Percentiles rank a stretch among this genome's conserved stretches.
These are phyloP conservation scores for Vombatus ursinus DNA, from an alignment of 2,113 vertebrate genomes.

Conservation along the genomic window DNA sequence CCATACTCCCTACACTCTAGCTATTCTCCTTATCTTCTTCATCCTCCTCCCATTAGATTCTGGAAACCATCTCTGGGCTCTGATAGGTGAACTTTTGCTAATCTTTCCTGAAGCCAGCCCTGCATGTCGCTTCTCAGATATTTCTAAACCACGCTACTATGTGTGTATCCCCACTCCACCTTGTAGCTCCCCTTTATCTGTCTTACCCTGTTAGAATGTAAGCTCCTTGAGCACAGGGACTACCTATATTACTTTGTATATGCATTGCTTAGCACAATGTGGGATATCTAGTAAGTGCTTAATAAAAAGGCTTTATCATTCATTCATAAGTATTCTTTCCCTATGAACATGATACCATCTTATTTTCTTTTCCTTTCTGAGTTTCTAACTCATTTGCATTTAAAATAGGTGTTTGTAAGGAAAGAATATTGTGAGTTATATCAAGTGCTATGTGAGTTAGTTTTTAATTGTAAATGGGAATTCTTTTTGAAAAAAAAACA, in stretches of 20 bases:
- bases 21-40: too few relatives aligned
- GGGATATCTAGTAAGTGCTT: neutral
- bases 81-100: neutral
- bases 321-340: neutral
- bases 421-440: neutral
- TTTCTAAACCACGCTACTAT: neutral
- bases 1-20: too few relatives aligned
- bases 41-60: too few relatives aligned
- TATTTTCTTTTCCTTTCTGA: constrained; percentile 26
- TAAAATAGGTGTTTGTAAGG: neutral
- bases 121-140: neutral
- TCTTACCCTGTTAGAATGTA: neutral
- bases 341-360: neutral
- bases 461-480: neutral
- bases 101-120: neutral
- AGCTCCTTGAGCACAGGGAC: neutral
- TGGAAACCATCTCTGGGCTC: too few relatives aligned
- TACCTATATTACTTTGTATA: neutral
- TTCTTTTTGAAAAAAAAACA: neutral
- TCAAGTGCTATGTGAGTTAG: neutral
- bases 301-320: neutral
- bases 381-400: constrained; percentile 15
- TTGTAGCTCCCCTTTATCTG: neutral
- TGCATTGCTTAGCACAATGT: neutral
- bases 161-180: neutral